These are phyloP conservation scores for Microplitis demolitor DNA, from an alignment of 1,140 invertebrate species.

Conservation along the genomic window DNA sequence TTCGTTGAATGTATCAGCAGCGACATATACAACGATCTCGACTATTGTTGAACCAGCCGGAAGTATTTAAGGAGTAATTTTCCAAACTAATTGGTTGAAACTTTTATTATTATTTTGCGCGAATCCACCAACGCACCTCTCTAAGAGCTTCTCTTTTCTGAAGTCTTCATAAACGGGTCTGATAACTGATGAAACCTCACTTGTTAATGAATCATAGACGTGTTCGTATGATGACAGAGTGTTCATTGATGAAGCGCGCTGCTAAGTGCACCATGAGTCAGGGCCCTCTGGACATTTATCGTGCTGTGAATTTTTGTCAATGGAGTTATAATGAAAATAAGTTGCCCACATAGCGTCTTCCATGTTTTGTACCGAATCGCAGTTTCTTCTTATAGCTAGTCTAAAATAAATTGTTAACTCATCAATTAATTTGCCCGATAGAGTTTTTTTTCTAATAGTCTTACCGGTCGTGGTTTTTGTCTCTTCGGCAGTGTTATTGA, in stretches of 20 bases:
- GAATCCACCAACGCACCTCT: slow-evolving; percentile 34
- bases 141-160: slow-evolving; percentile 31
- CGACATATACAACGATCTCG: slow-evolving; percentile 3
- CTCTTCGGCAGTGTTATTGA: slow-evolving; percentile 22
- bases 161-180: slow-evolving; percentile 35
- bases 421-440: slow-evolving; percentile 39
- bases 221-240: slow-evolving; percentile 12
- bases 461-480: slow-evolving; percentile 25
- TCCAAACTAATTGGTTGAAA: slow-evolving; percentile 37
- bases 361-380: neutral
- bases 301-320: slow-evolving; percentile 26
- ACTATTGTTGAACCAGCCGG: neutral
- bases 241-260: slow-evolving; percentile 1
- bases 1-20: slow-evolving; percentile 19
- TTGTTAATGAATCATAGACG: slow-evolving; percentile 16
- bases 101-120: slow-evolving; percentile 40
- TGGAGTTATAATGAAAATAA: neutral
- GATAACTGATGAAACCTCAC: slow-evolving; percentile 22
- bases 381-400: slow-evolving; percentile 36
- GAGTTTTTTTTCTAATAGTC: slow-evolving; percentile 13
- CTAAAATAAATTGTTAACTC: slow-evolving; percentile 39
- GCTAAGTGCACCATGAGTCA: slow-evolving; percentile 23
- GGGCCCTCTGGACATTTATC: slow-evolving; percentile 23
- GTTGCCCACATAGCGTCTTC: no score
- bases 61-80: slow-evolving; percentile 28